Base-by-base conservation (phyloP, 2,113 vertebrate genomes). In the Periophthalmodon schlosseri region DNA sequence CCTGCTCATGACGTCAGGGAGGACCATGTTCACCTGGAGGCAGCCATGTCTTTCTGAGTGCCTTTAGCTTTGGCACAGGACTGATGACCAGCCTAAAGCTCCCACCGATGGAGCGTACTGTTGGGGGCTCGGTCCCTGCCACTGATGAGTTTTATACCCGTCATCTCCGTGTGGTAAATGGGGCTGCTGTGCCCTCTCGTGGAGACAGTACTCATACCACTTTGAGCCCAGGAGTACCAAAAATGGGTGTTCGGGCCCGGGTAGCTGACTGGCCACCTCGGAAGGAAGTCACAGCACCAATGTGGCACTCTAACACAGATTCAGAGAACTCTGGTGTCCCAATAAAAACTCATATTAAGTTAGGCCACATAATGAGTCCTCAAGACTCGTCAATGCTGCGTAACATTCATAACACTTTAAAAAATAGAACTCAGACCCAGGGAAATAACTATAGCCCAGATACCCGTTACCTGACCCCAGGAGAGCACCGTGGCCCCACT, bases 231-330 rank as follows among this genome's bases (percentile, higher is more conserved):
- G 96, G 96, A 70, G 96, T 98, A 82, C 97, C 97, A 74, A 98
- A 98, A 88, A 99, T 99, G 97, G 97, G 97, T 21, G 97, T 99
- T 50, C 94, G 97, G 77, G 97, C 97, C 70, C 94, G 97, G 72
- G 97, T 97, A 86, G 96, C 97, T 0, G 97, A 99, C 28, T 99
- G 97, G 97, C 97, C 97, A 15, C 97, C 97, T 0, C 94, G 96
- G 77, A 99, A 96, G 86, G 97, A 99, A 61, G 64, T 93, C 83
- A 70, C 94, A 87, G 84, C 83, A 24, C 44, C 75, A 28, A 9
- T 81, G 44, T 92, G 92, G 92, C 89, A 89, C 24, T 66, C 87
- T 0, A n/a, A 65, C 24, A 20, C 76, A 33, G 93, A 93, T 11
- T 33, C 87, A 12, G 92, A 92, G 61, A 85, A 74, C 75, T 72